Evolutionary conservation across 1,140 invertebrate genomes (phyloP).

Genomic region (Neotoxoptera formosana): DNA sequence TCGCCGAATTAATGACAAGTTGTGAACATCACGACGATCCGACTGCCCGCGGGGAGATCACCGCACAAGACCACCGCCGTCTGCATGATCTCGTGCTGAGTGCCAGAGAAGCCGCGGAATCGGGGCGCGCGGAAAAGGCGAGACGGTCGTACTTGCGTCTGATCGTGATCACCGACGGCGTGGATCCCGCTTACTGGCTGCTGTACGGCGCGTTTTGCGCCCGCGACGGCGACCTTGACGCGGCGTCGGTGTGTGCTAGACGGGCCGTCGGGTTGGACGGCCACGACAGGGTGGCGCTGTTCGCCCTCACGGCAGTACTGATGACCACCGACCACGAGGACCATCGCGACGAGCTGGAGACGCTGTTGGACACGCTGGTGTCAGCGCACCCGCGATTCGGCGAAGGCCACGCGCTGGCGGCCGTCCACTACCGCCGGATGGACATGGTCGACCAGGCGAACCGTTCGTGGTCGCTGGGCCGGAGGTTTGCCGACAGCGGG

Average conservation of each 20-base stretch:
- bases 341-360: not conserved
- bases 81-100: not conserved
- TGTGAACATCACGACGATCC: not conserved
- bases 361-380: not conserved
- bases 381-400: not conserved
- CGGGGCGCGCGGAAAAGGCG: not conserved
- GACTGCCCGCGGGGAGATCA: too few species aligned
- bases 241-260: not conserved
- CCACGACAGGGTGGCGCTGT: not conserved
- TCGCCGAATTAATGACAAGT: not conserved
- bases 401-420: not conserved
- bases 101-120: not conserved
- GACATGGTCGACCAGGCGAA: not conserved
- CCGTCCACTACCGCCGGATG: not conserved
- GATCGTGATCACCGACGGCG: not conserved
- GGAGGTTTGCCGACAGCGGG: not conserved
- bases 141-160: not conserved
- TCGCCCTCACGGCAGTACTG: not conserved
- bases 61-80: not conserved
- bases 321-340: not conserved
- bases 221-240: not conserved
- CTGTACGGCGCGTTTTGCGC: not conserved
- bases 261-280: not conserved
- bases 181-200: not conserved
- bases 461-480: not conserved